Evolutionary conservation across 2,888 invertebrate genomes (phyloP).

Genomic region (Scaptomyza parva): DNA sequence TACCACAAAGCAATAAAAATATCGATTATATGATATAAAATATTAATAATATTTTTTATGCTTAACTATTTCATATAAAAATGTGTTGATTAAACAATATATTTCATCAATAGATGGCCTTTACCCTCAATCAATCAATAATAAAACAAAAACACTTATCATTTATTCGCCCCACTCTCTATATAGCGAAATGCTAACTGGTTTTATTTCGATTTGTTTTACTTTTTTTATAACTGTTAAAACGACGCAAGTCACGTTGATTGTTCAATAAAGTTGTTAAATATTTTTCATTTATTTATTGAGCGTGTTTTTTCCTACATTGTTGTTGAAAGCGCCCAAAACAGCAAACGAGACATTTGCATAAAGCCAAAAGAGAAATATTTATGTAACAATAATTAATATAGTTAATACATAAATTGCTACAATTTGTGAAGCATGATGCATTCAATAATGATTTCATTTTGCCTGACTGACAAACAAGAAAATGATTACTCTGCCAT

Average conservation of each 20-base stretch:
- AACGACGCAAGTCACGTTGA: conserved; percentile 1
- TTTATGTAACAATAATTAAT: conserved; percentile 17
- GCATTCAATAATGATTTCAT: conserved; percentile 1
- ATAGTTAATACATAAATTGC: conserved; percentile 6
- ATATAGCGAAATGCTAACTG: not conserved
- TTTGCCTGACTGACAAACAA: conserved; percentile 5
- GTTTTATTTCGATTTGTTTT: conserved; percentile 1
- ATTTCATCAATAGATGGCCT: not conserved
- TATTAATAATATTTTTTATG: too few species aligned
- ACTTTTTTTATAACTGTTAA: not conserved
- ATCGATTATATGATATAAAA: too few species aligned
- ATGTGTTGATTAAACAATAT: not conserved
- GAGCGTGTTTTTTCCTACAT: conserved; percentile 28
- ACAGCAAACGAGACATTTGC: conserved; percentile 26
- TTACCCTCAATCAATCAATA: not conserved
- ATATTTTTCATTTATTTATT: conserved; percentile 19
- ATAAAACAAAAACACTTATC: conserved; percentile 4
- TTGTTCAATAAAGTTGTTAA: conserved; percentile 40
- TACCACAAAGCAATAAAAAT: too few species aligned
- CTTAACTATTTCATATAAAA: not conserved
- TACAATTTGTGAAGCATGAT: conserved; percentile 4
- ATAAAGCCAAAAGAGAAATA: conserved; percentile 25
- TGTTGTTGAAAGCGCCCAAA: conserved; percentile 26
- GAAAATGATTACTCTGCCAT: not conserved
- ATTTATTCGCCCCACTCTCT: not conserved